Conservation (phyloP, 2,888 invertebrate genomes). For the Coenonympha arcania region DNA sequence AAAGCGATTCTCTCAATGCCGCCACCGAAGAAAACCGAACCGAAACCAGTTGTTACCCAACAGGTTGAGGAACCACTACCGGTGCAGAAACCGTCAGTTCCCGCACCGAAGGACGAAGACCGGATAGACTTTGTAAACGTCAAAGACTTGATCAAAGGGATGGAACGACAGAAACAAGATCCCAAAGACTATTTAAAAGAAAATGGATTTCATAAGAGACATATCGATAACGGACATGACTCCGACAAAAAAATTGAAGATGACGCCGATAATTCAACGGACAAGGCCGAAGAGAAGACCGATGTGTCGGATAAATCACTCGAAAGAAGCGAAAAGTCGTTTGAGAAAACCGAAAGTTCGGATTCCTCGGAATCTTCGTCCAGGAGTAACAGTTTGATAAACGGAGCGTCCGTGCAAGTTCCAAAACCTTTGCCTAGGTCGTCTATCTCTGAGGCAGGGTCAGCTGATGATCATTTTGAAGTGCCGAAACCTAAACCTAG, state of each 20-base stretch:
- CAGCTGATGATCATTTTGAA: conserved; percentile 63
- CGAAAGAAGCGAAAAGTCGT: conserved; percentile 32
- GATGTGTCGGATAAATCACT: conserved; percentile 21
- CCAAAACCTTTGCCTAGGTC: conserved; percentile 88
- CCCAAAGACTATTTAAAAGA: conserved; percentile 43
- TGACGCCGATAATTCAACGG: conserved; percentile 20
- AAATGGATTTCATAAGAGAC: conserved; percentile 59
- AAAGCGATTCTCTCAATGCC: conserved; percentile 65
- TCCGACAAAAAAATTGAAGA: conserved; percentile 38
- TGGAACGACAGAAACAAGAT: conserved; percentile 68
- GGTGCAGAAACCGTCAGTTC: conserved; percentile 35
- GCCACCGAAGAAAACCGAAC: conserved; percentile 51
- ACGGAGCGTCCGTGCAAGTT: conserved; percentile 69
- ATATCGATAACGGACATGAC: conserved; percentile 53
- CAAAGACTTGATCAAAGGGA: conserved; percentile 76
- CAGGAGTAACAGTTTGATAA: conserved; percentile 59
- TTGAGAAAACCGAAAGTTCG: conserved; percentile 52
- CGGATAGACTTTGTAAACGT: conserved; percentile 74
- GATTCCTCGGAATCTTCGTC: conserved; percentile 56
- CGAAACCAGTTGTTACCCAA: conserved; percentile 44
- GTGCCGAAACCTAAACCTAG: conserved; percentile 79
- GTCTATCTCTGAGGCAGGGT: conserved; percentile 80
- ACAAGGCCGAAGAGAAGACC: conserved; percentile 28
- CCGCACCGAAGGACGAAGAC: conserved; percentile 55
- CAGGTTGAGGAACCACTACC: conserved; percentile 45